Conservation (phyloP, 92 coral and sea anemone species). For the Plumapathes pennacea region DNA sequence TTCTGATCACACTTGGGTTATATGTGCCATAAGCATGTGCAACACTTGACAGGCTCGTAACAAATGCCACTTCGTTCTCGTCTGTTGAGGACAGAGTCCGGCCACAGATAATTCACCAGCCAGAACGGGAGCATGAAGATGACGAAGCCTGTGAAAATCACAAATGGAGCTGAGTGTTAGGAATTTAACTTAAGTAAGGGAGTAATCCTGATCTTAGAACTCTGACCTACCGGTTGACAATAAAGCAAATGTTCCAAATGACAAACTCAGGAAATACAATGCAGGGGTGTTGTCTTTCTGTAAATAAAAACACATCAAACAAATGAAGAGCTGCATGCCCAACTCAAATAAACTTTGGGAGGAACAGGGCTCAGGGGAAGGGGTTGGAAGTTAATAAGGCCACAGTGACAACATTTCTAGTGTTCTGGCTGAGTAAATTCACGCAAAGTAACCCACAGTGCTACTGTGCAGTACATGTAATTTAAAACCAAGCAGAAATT, state of each 20-base stretch:
- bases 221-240: slow-evolving; percentile 69
- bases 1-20: too few species aligned
- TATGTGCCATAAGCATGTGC: slow-evolving; percentile 97
- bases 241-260: slow-evolving; percentile 89
- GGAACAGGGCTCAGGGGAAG: not conserved
- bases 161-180: too few species aligned
- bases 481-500: too few species aligned
- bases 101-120: slow-evolving; percentile 93
- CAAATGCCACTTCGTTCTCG: slow-evolving; percentile 90
- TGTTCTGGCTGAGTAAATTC: too few species aligned
- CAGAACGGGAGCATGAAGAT: slow-evolving; percentile 93
- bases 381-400: too few species aligned
- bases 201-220: not conserved
- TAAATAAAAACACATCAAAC: not conserved
- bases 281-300: slow-evolving; percentile 74
- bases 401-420: too few species aligned
- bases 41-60: slow-evolving; percentile 96
- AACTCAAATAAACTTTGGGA: not conserved
- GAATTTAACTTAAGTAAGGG: too few species aligned
- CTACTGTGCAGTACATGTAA: too few species aligned
- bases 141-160: slow-evolving; percentile 61
- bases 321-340: not conserved
- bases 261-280: slow-evolving; percentile 71
- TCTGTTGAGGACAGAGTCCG: slow-evolving; percentile 93
- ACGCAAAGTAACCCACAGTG: too few species aligned